These are phyloP conservation scores for Lerema accius DNA, from an alignment of 1,140 invertebrate genomes.

Conservation along the genomic window DNA sequence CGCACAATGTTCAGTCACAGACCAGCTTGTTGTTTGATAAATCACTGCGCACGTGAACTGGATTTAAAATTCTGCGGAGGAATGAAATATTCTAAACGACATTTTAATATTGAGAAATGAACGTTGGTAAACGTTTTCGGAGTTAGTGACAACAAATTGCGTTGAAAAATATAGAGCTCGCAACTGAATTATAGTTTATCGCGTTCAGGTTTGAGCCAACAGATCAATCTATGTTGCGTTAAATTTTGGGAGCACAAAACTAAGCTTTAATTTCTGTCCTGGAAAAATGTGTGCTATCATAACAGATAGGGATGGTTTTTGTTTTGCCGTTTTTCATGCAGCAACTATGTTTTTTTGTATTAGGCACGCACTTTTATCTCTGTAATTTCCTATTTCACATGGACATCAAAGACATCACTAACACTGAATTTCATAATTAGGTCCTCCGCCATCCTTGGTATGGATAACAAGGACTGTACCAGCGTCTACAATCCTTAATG, in stretches of 20 bases:
- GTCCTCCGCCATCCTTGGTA: no score
- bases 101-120: slow-evolving; percentile 1
- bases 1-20: not conserved
- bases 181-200: not conserved
- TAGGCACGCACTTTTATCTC: no score
- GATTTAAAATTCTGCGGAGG: not conserved
- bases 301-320: no score
- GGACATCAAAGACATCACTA: no score
- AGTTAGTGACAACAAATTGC: not conserved
- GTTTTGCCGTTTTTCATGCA: no score
- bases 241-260: not conserved
- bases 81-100: not conserved
- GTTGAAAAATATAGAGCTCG: not conserved
- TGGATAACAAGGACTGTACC: no score
- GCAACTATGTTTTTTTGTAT: no score
- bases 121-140: not conserved
- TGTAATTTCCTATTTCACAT: no score
- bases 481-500: no score
- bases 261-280: not conserved
- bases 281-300: not conserved
- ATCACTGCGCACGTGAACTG: not conserved
- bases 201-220: not conserved
- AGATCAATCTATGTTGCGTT: not conserved
- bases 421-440: no score
- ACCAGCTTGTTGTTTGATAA: not conserved